Conservation (phyloP, 2,888 invertebrate species). For the Leptinotarsa juncta region DNA sequence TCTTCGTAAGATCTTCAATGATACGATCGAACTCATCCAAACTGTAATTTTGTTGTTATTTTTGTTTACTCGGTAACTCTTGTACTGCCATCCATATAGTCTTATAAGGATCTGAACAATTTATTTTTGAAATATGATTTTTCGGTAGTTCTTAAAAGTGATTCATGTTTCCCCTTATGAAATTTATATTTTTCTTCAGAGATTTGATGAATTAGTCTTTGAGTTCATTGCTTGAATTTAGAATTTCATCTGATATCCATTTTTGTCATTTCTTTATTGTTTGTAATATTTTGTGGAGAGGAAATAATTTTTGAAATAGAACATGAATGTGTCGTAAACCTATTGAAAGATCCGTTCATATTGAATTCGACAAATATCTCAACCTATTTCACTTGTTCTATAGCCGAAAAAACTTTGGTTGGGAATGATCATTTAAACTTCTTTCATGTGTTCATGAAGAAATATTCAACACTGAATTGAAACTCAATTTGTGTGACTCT, state of each 20-base stretch:
- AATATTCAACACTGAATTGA: no score
- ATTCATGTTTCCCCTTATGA: neutral
- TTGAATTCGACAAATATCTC: no score
- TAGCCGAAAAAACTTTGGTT: no score
- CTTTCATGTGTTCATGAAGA: no score
- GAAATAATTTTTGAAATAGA: slow-evolving; percentile 8
- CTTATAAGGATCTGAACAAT: slow-evolving; percentile 6
- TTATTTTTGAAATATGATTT: slow-evolving; percentile 4
- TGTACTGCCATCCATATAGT: neutral
- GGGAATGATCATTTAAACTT: no score
- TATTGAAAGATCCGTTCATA: no score
- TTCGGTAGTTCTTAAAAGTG: slow-evolving; percentile 3
- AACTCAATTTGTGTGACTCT: no score
- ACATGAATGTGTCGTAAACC: neutral
- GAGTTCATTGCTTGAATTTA: slow-evolving; percentile 4
- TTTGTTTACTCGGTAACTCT: neutral
- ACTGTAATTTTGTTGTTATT: slow-evolving; percentile 14
- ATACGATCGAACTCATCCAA: neutral
- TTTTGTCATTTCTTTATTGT: slow-evolving; percentile 15
- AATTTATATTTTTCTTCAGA: slow-evolving; percentile 1
- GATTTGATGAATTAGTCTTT: slow-evolving; percentile 10
- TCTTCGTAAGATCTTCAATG: slow-evolving; percentile 1
- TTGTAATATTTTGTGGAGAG: neutral
- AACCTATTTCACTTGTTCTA: no score
- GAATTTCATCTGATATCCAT: slow-evolving; percentile 8